Percentiles rank a stretch among this genome's conserved stretches.
Evolutionary conservation across 1,140 invertebrate species (phyloP).

Genomic region (Cyclina sinensis): DNA sequence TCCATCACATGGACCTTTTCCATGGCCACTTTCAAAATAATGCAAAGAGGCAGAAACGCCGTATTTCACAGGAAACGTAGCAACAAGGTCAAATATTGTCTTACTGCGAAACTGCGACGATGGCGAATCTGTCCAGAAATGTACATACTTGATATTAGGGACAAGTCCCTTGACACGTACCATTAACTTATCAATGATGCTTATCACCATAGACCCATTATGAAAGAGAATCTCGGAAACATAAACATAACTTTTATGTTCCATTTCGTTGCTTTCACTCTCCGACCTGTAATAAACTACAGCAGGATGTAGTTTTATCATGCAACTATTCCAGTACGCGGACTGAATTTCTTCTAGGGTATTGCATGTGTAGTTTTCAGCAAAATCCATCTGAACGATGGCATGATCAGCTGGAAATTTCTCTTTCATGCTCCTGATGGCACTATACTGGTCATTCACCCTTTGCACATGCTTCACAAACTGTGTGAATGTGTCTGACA

Average conservation of each 20-base stretch:
- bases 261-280: not conserved
- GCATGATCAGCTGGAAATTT: conserved; percentile 10
- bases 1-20: conserved; percentile 57
- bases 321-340: conserved; percentile 19
- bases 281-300: conserved; percentile 20
- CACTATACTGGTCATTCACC: conserved; percentile 51
- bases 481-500: not conserved
- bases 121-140: conserved; percentile 72
- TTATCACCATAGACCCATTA: conserved; percentile 59
- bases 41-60: not conserved
- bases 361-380: conserved; percentile 41
- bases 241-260: conserved; percentile 59
- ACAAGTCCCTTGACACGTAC: conserved; percentile 13
- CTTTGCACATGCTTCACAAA: conserved; percentile 15
- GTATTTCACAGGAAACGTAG: not conserved
- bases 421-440: conserved; percentile 27
- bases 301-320: conserved; percentile 6
- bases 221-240: conserved; percentile 59
- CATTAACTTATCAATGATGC: conserved; percentile 55
- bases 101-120: conserved; percentile 52
- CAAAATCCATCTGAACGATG: conserved; percentile 53
- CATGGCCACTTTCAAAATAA: conserved; percentile 48
- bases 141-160: conserved; percentile 54
- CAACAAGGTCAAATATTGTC: conserved; percentile 24
- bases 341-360: conserved; percentile 44